Percentiles rank a stretch among this genome's conserved stretches.
These are phyloP conservation scores for Montipora sp. DNA, from an alignment of 64 coral and sea anemone genomes.

Conservation along the genomic window DNA sequence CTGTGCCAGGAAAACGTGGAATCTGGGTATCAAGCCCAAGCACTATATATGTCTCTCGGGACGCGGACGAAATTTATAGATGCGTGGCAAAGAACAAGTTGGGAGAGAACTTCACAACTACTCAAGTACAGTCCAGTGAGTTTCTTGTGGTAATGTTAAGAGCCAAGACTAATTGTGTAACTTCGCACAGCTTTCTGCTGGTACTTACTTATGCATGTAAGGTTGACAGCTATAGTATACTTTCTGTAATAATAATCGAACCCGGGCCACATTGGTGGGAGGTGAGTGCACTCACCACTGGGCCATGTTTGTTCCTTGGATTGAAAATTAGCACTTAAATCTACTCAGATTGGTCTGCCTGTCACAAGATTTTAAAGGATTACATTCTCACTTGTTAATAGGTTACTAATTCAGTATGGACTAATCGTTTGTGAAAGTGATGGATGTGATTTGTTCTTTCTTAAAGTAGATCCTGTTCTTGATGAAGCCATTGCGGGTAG, in stretches of 20 bases:
- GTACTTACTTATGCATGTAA: too few species aligned
- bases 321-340: too few species aligned
- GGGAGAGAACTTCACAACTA: background rate
- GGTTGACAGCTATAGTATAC: too few species aligned
- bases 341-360: background rate
- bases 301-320: too few species aligned
- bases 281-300: too few species aligned
- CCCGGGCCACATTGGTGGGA: too few species aligned
- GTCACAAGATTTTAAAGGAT: too few species aligned
- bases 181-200: background rate
- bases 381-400: too few species aligned
- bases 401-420: too few species aligned
- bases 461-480: background rate
- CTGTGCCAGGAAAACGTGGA: background rate
- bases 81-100: slow-evolving; percentile 61
- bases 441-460: background rate
- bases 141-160: background rate
- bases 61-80: slow-evolving; percentile 26
- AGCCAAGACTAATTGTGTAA: background rate
- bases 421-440: too few species aligned
- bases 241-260: too few species aligned
- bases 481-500: too few species aligned
- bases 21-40: background rate
- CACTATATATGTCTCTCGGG: slow-evolving; percentile 15
- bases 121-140: background rate